Percentiles rank a stretch among this genome's conserved stretches.
Conservation (phyloP, 2,797 vertebrate species). For the Saxicola maurus region DNA sequence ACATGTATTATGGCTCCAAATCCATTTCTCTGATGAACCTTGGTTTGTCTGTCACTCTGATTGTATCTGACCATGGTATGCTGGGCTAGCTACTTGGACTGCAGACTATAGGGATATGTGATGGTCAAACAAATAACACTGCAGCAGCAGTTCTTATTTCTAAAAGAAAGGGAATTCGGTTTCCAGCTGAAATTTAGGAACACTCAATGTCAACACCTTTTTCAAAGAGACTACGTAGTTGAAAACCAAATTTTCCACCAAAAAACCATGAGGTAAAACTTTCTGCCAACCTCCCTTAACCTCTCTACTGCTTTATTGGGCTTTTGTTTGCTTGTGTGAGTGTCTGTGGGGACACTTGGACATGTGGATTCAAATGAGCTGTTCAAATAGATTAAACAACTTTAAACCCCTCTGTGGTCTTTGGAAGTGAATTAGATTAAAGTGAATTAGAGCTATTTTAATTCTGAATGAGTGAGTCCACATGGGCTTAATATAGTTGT, state of each 20-base stretch:
- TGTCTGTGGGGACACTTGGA: slow-evolving; percentile 38
- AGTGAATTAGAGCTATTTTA: slow-evolving; percentile 56
- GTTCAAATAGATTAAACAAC: slow-evolving; percentile 57
- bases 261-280: background rate
- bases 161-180: background rate
- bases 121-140: background rate
- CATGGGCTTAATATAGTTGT: slow-evolving; percentile 55
- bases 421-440: slow-evolving; percentile 62
- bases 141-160: background rate
- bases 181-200: background rate
- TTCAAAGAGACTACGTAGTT: background rate
- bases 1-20: background rate
- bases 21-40: background rate
- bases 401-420: slow-evolving; percentile 55
- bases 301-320: background rate
- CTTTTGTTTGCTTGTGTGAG: slow-evolving; percentile 34
- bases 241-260: background rate
- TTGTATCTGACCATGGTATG: background rate
- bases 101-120: background rate
- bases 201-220: background rate
- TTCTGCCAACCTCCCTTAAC: slow-evolving; percentile 10
- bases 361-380: slow-evolving; percentile 51
- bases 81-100: background rate
- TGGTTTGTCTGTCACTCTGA: background rate
- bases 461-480: slow-evolving; percentile 58